Evolutionary conservation across 2,888 invertebrate species (phyloP).

Genomic region (Priocnemis perturbator): DNA sequence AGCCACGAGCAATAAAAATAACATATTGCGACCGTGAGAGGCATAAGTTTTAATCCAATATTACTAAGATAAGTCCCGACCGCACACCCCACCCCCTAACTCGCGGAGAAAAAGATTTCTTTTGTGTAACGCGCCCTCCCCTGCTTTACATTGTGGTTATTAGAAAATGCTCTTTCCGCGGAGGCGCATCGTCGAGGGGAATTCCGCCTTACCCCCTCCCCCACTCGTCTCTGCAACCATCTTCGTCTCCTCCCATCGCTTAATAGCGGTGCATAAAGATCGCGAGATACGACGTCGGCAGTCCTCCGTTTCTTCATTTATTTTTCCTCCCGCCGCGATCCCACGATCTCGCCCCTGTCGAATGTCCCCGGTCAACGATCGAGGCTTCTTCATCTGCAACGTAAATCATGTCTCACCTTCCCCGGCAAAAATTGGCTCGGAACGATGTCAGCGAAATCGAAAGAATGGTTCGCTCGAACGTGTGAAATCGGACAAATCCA

Average conservation of each 20-base stretch:
- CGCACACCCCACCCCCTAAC: constrained; percentile 32
- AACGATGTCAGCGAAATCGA: too few relatives aligned
- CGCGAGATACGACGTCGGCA: constrained; percentile 13
- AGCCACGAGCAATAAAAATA: constrained; percentile 75
- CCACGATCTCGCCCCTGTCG: too few relatives aligned
- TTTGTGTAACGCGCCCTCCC: constrained; percentile 71
- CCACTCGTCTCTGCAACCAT: constrained; percentile 4
- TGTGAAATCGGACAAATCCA: constrained; percentile 72
- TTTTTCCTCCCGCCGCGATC: not conserved
- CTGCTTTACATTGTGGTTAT: constrained; percentile 74
- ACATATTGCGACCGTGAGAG: constrained; percentile 74
- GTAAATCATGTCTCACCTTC: too few relatives aligned
- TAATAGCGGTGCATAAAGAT: constrained; percentile 38
- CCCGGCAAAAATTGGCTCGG: too few relatives aligned
- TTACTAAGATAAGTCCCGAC: constrained; percentile 73
- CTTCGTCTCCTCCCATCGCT: constrained; percentile 17
- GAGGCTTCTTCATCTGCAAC: too few relatives aligned
- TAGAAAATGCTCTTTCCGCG: constrained; percentile 69
- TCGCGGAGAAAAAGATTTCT: constrained; percentile 68
- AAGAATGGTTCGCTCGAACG: too few relatives aligned
- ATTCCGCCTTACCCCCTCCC: constrained; percentile 32
- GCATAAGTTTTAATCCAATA: constrained; percentile 76
- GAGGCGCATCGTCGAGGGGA: constrained; percentile 34
- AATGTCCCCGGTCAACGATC: too few relatives aligned
- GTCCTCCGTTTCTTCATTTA: not conserved